Conservation (phyloP, 2,113 vertebrate genomes). For the Crocuta crocuta region DNA sequence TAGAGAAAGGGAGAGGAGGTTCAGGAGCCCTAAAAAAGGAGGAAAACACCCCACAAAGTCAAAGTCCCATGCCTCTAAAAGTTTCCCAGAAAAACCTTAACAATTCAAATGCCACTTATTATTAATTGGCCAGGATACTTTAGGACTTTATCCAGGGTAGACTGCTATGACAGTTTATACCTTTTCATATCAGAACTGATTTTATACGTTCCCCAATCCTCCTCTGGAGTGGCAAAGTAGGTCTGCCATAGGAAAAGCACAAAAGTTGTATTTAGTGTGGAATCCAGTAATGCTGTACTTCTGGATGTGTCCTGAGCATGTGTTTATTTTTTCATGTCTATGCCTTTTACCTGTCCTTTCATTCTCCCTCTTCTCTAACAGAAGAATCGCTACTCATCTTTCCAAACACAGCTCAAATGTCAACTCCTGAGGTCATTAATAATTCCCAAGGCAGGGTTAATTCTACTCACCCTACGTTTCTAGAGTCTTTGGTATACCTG, state of each 20-base stretch:
- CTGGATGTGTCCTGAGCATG: neutral
- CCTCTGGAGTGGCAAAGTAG: neutral
- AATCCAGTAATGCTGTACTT: slow-evolving; percentile 9
- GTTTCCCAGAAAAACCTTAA: neutral
- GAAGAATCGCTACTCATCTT: neutral
- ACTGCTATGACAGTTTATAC: neutral
- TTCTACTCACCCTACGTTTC: neutral
- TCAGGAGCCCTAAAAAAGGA: slow-evolving; percentile 37
- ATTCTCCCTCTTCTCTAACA: neutral
- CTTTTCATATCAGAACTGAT: neutral
- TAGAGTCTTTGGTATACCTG: neutral
- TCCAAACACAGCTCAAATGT: neutral
- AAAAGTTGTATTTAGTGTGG: neutral
- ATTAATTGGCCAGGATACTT: neutral
- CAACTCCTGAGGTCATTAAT: neutral
- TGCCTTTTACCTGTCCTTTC: neutral
- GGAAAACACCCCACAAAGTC: slow-evolving; percentile 55
- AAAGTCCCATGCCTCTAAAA: slow-evolving; percentile 38
- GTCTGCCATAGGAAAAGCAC: neutral
- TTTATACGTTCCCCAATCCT: neutral
- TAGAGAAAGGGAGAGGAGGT: neutral
- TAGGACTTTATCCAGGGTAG: neutral
- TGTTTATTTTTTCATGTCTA: neutral
- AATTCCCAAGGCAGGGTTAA: neutral
- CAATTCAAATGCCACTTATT: neutral